These are phyloP conservation scores for Epinephelus malabaricus DNA, from an alignment of 2,797 vertebrate genomes.

Conservation along the genomic window DNA sequence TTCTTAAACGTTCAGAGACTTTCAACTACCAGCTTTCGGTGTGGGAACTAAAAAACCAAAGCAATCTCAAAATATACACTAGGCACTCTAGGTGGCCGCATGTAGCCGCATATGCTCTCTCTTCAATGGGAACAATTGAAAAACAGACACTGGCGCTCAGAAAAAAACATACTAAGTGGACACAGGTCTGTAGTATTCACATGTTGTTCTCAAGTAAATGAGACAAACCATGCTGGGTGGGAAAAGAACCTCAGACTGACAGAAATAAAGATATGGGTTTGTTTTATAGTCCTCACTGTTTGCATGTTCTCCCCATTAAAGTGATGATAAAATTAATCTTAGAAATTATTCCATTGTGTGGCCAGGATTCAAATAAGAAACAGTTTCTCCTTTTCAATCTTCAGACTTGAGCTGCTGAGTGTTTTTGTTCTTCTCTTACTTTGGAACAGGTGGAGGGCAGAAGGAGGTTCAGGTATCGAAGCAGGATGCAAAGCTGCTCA, in stretches of 20 bases:
- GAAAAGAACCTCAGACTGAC: not conserved
- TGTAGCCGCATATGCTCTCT: no score
- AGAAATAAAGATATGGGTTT: not conserved
- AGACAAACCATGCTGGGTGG: not conserved
- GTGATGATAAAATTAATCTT: no score
- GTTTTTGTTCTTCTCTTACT: slow-evolving; percentile 47
- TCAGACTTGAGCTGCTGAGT: not conserved
- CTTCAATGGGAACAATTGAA: no score
- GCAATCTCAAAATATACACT: no score
- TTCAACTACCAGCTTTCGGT: no score
- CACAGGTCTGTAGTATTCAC: no score
- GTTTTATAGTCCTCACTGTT: not conserved
- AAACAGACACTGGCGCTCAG: no score
- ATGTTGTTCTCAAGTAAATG: not conserved
- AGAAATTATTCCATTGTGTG: not conserved
- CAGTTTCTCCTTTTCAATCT: not conserved
- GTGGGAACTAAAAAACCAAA: no score
- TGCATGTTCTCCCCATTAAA: not conserved
- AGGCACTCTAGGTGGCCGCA: no score
- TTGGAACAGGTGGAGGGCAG: slow-evolving; percentile 85
- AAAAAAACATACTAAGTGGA: no score
- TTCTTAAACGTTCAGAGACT: no score
- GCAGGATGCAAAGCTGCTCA: slow-evolving; percentile 89
- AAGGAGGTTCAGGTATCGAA: slow-evolving; percentile 89
- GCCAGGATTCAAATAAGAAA: not conserved